Base-by-base conservation (phyloP, 2,113 vertebrate genomes). In the Ammodramus savannarum region DNA sequence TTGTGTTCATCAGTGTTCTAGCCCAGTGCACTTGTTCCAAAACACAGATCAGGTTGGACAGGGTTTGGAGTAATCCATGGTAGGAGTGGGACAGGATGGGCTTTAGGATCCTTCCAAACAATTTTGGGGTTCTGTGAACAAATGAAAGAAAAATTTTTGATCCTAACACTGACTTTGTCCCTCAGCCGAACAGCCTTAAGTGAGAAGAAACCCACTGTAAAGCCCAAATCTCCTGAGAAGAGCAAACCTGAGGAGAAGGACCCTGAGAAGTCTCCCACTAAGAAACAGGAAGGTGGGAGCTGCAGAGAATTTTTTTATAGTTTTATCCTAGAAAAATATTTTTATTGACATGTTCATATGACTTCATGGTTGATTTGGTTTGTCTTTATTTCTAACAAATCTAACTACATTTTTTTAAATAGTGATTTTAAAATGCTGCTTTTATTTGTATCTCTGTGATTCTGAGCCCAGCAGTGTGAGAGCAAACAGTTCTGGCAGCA, bases 171-270 rank as follows among this genome's bases (percentile, higher is more conserved):
- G 4, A 4, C 82, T 78, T 83, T 80, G 51, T 77, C 73, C 73
- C 63, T n/a, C 44, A 98, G 92, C 96, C 99, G 99, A 96, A 99
- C 99, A 38, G 99, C 99, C 44, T 95, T 99, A 93, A 99, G 99
- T 96, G 99, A 99, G 97, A 99, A 99, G 97, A 99, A 99, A 85
- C 98, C 98, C 1, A 98, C 98, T 2, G 98, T 99, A 68, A 99
- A 99, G 89, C 99, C 99, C 13, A 99, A 99, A 92, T 99, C 99
- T 89, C 99, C 99, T 10, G 99, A 99, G 95, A 99, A 99, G 97
- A 98, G 98, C 80, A 98, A 98, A 87, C 98, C 99, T 38, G 99
- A 99, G 5, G 99, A 99, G 76, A 99, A 99, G 94, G 99, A 99
- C 90, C 97, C 98, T 8, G 99, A 99, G 62, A 99, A 99, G 84